Conservation (phyloP, 2,797 vertebrate species). For the Sus cebifrons region DNA sequence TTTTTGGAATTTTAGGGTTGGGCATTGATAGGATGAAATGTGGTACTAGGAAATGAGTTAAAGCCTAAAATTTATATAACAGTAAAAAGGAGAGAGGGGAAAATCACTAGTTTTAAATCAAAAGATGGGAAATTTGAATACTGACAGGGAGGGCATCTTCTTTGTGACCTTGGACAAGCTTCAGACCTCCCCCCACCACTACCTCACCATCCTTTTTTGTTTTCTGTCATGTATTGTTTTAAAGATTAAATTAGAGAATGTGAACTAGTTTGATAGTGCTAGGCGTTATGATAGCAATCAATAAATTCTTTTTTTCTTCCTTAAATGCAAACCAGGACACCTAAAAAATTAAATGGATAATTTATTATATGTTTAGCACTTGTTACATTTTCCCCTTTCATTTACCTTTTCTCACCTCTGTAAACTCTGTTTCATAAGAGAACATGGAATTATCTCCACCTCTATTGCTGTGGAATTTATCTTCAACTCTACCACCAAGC, state of each 20-base stretch:
- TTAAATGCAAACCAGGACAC: neutral
- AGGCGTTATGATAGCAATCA: neutral
- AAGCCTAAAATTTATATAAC: neutral
- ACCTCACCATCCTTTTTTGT: neutral
- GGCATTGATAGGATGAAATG: neutral
- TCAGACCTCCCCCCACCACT: neutral
- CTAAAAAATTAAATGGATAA: neutral
- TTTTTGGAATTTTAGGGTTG: conserved; percentile 25
- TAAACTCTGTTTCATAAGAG: neutral
- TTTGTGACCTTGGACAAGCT: neutral
- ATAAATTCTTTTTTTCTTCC: neutral
- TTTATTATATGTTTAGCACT: neutral
- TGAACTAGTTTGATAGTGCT: neutral
- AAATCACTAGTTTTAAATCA: neutral
- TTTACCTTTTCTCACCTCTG: neutral
- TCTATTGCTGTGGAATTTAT: neutral
- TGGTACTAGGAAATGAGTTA: neutral
- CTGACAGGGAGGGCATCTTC: neutral
- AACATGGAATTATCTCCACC: neutral
- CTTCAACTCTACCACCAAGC: neutral
- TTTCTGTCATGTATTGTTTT: neutral
- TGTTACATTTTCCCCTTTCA: neutral
- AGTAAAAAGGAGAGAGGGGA: neutral
- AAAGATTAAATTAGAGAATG: conserved; percentile 2
- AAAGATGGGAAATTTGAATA: neutral